phyloP scores from a whole-genome alignment of 64 coral and sea anemone genomes.

The Anthopleura sola region DNA sequence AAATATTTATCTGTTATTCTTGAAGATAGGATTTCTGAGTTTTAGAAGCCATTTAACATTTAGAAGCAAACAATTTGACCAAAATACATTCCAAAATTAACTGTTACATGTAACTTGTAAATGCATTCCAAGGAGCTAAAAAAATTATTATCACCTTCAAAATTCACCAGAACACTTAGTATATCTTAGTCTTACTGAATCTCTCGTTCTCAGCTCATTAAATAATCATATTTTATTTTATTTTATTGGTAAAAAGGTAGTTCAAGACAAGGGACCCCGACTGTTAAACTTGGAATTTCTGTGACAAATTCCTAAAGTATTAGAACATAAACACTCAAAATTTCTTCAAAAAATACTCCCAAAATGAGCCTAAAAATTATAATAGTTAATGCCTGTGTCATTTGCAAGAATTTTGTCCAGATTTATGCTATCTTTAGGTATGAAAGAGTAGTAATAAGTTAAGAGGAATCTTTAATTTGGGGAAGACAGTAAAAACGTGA shows the following conservation, averaged over 20 bases:
- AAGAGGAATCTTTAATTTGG: not conserved
- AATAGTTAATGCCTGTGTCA: not conserved
- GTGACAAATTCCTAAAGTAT: conserved; percentile 1
- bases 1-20: not conserved
- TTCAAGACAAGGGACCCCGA: not conserved
- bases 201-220: not conserved
- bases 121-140: no score
- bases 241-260: not conserved
- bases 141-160: not conserved
- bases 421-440: not conserved
- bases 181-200: not conserved
- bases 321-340: not conserved
- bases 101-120: not conserved
- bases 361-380: not conserved
- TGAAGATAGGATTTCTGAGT: not conserved
- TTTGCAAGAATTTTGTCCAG: not conserved
- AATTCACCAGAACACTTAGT: not conserved
- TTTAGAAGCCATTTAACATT: not conserved
- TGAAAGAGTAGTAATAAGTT: not conserved
- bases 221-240: not conserved
- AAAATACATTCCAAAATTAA: no score
- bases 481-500: not conserved
- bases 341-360: not conserved
- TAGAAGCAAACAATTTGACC: not conserved
- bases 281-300: conserved; percentile 1